A percentile compares a stretch with the other conserved stretches of the same genome.
phyloP scores from a whole-genome alignment of 2,797 vertebrate species.

The Trachurus trachurus region DNA sequence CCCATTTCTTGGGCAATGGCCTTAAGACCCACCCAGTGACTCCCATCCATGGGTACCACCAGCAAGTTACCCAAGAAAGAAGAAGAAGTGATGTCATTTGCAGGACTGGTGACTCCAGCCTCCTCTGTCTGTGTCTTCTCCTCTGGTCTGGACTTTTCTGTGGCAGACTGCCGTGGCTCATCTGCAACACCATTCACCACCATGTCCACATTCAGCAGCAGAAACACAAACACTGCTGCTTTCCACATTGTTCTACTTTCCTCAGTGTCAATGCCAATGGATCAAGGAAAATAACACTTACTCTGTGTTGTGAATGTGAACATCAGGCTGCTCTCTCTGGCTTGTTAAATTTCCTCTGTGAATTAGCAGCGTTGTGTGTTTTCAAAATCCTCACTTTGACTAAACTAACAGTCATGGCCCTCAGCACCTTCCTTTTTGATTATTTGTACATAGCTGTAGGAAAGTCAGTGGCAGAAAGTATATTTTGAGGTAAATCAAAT shows the following conservation, averaged over 20 bases:
- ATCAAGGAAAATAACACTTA: background rate
- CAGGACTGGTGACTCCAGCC: background rate
- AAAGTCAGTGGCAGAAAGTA: no score
- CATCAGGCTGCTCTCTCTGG: background rate
- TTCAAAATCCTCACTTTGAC: conserved; percentile 43
- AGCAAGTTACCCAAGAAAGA: conserved; percentile 82
- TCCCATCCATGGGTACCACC: conserved; percentile 88
- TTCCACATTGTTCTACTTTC: conserved; percentile 59
- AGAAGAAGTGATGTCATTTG: conserved; percentile 3
- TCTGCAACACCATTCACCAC: conserved; percentile 24
- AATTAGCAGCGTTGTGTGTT: conserved; percentile 27
- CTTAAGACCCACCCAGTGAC: conserved; percentile 90
- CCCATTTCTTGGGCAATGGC: conserved; percentile 82
- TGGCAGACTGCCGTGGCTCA: background rate
- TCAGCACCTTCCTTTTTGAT: no score
- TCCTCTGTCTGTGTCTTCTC: conserved; percentile 5
- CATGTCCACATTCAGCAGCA: conserved; percentile 47
- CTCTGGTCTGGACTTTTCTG: conserved; percentile 5
- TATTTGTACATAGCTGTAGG: no score
- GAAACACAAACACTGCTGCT: conserved; percentile 22
- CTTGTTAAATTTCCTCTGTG: conserved; percentile 17
- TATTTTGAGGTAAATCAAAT: no score
- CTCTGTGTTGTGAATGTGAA: background rate
- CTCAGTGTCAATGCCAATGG: background rate
- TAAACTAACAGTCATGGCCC: background rate